phyloP scores from a whole-genome alignment of 1,140 invertebrate species.

The Glossosoma conforme region DNA sequence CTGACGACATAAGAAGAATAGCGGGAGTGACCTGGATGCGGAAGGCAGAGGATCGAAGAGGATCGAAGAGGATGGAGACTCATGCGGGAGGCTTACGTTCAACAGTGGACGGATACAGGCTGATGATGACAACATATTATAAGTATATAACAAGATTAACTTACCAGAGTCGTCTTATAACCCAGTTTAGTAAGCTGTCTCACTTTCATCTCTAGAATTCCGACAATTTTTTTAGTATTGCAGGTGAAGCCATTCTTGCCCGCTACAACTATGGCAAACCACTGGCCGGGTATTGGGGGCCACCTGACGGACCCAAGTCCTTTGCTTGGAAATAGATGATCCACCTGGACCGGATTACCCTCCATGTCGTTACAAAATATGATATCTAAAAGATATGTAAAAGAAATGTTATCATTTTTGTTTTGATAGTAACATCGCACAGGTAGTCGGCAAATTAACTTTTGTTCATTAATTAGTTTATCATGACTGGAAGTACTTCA shows the following conservation, averaged over 20 bases:
- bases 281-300: slow-evolving; percentile 7
- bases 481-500: no score
- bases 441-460: no score
- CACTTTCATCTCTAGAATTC: slow-evolving; percentile 46
- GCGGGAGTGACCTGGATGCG: no score
- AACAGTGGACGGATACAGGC: no score
- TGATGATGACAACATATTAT: no score
- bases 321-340: slow-evolving; percentile 28
- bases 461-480: no score
- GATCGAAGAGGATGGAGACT: no score
- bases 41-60: no score
- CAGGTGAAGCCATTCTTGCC: slow-evolving; percentile 41
- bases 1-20: no score
- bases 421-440: no score
- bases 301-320: slow-evolving; percentile 2
- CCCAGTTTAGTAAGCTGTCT: slow-evolving; percentile 54
- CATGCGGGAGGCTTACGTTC: no score
- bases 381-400: slow-evolving; percentile 42
- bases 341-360: slow-evolving; percentile 34
- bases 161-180: slow-evolving; percentile 54
- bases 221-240: slow-evolving; percentile 37
- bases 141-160: slow-evolving; percentile 27
- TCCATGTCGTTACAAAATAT: slow-evolving; percentile 41
- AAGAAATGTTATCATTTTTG: no score
- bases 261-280: slow-evolving; percentile 44